Conservation (phyloP, 2,113 vertebrate species). For the Paratilapia polleni region DNA sequence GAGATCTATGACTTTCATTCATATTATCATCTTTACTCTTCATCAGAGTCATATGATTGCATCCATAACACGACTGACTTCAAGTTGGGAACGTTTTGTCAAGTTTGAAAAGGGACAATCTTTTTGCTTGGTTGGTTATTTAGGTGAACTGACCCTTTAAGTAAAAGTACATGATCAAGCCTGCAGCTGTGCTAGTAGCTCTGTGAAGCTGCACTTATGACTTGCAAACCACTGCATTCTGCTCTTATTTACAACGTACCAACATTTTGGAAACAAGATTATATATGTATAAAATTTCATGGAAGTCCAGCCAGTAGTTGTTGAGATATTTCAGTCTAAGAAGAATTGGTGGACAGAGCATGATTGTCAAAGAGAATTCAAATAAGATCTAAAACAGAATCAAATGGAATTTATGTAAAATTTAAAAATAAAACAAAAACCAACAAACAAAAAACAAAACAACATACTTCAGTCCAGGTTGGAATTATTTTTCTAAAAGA, state of each 20-base stretch:
- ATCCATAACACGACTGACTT: too few species aligned
- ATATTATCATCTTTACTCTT: background rate
- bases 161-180: background rate
- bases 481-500: too few species aligned
- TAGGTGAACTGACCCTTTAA: background rate
- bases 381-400: background rate
- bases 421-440: too few species aligned
- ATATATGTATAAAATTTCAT: background rate
- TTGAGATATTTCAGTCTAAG: background rate
- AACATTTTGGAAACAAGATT: background rate
- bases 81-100: too few species aligned
- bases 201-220: too few species aligned
- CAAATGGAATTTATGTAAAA: background rate
- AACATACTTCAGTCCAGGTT: background rate
- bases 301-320: background rate
- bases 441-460: too few species aligned
- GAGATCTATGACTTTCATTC: background rate
- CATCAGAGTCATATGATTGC: background rate
- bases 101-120: background rate
- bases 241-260: too few species aligned
- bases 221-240: too few species aligned
- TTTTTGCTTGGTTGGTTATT: background rate
- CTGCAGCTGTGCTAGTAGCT: too few species aligned
- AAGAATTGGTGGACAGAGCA: background rate
- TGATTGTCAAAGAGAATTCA: background rate